Conservation (phyloP, 2,797 vertebrate species). For the Lithobates pipiens region DNA sequence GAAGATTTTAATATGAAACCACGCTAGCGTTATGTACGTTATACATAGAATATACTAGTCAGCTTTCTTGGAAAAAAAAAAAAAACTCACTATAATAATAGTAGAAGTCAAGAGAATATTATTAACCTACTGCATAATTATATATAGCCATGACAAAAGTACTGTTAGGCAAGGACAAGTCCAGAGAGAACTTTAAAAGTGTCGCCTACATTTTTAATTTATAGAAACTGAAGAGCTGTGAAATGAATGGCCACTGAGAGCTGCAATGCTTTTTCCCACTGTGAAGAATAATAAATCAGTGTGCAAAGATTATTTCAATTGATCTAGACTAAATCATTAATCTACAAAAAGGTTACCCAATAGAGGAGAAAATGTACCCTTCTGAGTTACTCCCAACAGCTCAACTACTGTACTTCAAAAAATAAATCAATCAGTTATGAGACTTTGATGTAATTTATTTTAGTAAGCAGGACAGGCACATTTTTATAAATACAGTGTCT, state of each 20-base stretch:
- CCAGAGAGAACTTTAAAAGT: conserved; percentile 38
- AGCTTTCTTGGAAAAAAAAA: no score
- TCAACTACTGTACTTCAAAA: conserved; percentile 66
- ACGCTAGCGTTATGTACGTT: no score
- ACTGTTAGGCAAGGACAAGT: conserved; percentile 25
- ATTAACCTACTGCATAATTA: conserved; percentile 5
- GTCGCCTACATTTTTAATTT: conserved; percentile 46
- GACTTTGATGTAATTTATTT: conserved; percentile 51
- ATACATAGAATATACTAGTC: no score
- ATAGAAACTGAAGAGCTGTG: conserved; percentile 59
- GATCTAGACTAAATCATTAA: conserved; percentile 71
- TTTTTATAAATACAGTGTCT: conserved; percentile 57
- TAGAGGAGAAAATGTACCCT: conserved; percentile 71
- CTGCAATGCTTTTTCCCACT: conserved; percentile 66
- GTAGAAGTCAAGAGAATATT: neutral
- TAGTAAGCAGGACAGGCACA: conserved; percentile 62
- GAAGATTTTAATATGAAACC: no score
- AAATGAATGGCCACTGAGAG: conserved; percentile 68
- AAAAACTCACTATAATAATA: no score
- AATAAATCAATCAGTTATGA: conserved; percentile 68
- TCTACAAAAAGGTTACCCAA: conserved; percentile 68
- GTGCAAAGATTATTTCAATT: conserved; percentile 73
- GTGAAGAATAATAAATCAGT: conserved; percentile 68
- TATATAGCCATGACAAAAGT: neutral
- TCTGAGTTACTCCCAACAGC: conserved; percentile 66